phyloP scores from a whole-genome alignment of 2,113 vertebrate species.

The Ivindomyrus marchei region DNA sequence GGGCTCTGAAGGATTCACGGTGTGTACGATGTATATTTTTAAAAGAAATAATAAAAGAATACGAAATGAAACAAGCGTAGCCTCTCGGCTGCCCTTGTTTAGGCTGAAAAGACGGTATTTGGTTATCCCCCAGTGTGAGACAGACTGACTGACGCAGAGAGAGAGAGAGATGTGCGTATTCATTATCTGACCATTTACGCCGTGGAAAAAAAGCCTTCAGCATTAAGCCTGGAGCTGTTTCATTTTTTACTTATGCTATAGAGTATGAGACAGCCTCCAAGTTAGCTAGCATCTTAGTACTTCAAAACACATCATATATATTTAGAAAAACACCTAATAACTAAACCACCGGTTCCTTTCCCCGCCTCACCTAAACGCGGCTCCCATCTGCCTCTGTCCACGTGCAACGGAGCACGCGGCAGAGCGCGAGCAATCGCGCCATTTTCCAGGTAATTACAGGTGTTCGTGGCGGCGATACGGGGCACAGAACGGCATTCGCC shows the following conservation, averaged over 20 bases:
- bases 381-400: background rate
- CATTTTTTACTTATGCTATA: background rate
- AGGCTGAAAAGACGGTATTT: background rate
- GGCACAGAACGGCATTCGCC: background rate
- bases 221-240: background rate
- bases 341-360: background rate
- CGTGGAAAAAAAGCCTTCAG: background rate
- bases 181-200: background rate
- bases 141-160: background rate
- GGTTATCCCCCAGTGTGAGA: background rate
- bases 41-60: background rate
- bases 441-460: conserved; percentile 10
- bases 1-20: background rate
- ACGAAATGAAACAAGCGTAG: background rate
- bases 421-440: background rate
- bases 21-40: background rate
- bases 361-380: background rate
- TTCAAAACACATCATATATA: background rate
- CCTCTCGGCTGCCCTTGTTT: conserved; percentile 4
- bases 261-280: background rate
- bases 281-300: background rate
- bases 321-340: background rate
- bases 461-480: background rate
- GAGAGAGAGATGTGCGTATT: background rate
- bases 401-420: background rate